These are phyloP conservation scores for Drosophila testacea DNA, from an alignment of 2,888 invertebrate genomes.

Conservation along the genomic window DNA sequence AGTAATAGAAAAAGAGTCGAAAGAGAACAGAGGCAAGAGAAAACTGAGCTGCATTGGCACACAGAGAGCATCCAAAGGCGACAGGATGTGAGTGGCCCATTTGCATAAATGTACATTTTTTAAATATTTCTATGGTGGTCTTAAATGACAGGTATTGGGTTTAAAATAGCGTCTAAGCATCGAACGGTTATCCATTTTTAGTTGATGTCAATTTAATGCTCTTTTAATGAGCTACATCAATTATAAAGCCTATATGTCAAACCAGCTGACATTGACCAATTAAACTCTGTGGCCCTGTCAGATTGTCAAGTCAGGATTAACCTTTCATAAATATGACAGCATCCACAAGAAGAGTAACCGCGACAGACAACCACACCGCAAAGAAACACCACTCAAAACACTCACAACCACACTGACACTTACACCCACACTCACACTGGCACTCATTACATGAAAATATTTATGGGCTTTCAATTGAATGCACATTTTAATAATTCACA, in stretches of 20 bases:
- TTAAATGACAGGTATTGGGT: neutral
- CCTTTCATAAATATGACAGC: conserved; percentile 61
- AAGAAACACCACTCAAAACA: conserved; percentile 21
- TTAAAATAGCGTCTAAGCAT: conserved; percentile 5
- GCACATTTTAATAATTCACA: conserved; percentile 12
- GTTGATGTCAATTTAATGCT: conserved; percentile 20
- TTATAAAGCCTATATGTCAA: conserved; percentile 63
- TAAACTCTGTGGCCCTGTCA: conserved; percentile 55
- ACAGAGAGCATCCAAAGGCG: conserved; percentile 37
- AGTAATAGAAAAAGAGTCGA: neutral
- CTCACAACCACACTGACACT: conserved; percentile 9
- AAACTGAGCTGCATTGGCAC: conserved; percentile 25
- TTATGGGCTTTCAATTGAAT: conserved; percentile 36
- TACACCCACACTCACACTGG: neutral
- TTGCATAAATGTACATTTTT: conserved; percentile 80
- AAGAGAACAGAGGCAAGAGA: conserved; percentile 2
- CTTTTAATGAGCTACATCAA: conserved; percentile 59
- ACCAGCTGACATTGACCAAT: conserved; percentile 70
- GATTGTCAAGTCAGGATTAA: conserved; percentile 69
- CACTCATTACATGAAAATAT: conserved; percentile 46
- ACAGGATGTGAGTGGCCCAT: conserved; percentile 57
- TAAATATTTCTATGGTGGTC: conserved; percentile 53
- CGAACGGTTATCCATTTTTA: conserved; percentile 11
- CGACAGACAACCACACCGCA: conserved; percentile 52
- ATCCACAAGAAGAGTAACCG: conserved; percentile 43